Evolutionary conservation across 1,140 invertebrate genomes (phyloP).

Genomic region (Rhagoletis pomonella): DNA sequence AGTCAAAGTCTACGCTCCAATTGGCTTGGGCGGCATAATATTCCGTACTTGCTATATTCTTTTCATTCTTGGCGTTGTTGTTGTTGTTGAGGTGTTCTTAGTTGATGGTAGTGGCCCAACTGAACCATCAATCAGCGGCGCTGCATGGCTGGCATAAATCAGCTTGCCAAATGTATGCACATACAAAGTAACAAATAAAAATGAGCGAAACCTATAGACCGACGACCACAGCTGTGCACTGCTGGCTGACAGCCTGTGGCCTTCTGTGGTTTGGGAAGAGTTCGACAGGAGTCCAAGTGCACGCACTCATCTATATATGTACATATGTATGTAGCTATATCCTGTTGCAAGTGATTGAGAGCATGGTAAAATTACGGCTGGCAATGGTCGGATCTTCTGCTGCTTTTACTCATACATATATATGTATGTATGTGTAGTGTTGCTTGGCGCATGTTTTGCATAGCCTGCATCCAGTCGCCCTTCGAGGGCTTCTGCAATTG

Average conservation of each 20-base stretch:
- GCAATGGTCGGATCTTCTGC: background rate
- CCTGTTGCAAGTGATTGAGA: conserved; percentile 22
- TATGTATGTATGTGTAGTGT: background rate
- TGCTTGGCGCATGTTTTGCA: background rate
- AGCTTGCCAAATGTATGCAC: background rate
- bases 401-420: background rate
- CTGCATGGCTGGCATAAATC: conserved; percentile 9
- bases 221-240: background rate
- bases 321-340: background rate
- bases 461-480: background rate
- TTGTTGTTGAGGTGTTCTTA: background rate
- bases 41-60: background rate
- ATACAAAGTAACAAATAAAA: background rate
- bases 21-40: background rate
- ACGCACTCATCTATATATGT: background rate
- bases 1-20: background rate
- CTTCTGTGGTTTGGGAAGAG: background rate
- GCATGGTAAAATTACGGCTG: background rate
- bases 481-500: background rate
- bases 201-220: background rate
- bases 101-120: background rate
- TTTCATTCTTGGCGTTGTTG: background rate
- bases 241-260: background rate
- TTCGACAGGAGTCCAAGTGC: conserved; percentile 16
- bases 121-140: conserved; percentile 13